Base-by-base conservation (phyloP, 2,797 vertebrate genomes). In the Coracias cyanogaster region DNA sequence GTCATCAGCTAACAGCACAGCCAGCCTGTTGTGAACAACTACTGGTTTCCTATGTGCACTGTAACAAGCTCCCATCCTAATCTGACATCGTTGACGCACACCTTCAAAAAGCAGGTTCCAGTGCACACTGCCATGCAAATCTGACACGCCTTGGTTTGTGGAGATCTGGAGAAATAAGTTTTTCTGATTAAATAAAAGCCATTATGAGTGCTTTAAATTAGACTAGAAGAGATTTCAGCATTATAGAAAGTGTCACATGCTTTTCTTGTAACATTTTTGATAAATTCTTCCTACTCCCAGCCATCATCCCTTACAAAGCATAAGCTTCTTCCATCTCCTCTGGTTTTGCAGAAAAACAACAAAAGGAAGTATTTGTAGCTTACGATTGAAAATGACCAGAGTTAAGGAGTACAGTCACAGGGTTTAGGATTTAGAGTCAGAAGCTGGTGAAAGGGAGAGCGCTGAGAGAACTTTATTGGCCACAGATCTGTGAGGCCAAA, bases 51-150 rank as follows among this genome's bases (percentile, higher is more conserved):
- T 45, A 31, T 22, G 4, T 5, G 67, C 49, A 29, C 51, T 31
- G 8, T 12, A 71, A n/a, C 4, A 54, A 62, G 26, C 3, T 85
- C 33, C 67, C 35, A 48, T 21, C 31, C 51, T 60, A 84, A 29
- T 2, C 4, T 28, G n/a, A 70, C 24, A 49, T 4, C 24, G 6
- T 0, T 37, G 33, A 81, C 8, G 13, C 43, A 51, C 10, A 41
- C 26, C 31, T 57, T 79, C 70, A 82, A 25, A 20, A 31, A 69
- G 61, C 9, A 82, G 46, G 35, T 88, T 64, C 61, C 48, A 60
- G 12, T 7, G 22, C 79, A 81, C 17, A 6, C 12, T 60, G 41
- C 39, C 45, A 33, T 12, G 31, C 35, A 90, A 71, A 70, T 31
- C n/a, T 64, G 65, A 66, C 35, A 90, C 2, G 2, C 3, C 28